These are phyloP conservation scores for Neuroterus valhalla DNA, from an alignment of 1,140 invertebrate genomes.

Conservation along the genomic window DNA sequence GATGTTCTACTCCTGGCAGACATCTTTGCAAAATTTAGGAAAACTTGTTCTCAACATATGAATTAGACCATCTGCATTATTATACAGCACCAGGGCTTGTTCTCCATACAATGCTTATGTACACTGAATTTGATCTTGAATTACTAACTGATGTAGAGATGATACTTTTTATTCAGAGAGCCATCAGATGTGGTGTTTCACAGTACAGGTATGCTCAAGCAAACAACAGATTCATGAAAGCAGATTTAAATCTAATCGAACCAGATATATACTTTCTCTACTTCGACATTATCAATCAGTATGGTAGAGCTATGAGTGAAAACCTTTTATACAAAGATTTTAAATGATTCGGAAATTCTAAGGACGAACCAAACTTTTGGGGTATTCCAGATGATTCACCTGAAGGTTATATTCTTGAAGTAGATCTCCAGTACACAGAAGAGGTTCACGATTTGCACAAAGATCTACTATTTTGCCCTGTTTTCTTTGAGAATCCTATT, in stretches of 20 bases:
- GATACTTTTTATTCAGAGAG: constrained; percentile 66
- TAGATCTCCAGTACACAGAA: constrained; percentile 51
- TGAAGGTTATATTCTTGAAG: constrained; percentile 75
- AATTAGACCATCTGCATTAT: constrained; percentile 64
- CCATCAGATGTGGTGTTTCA: constrained; percentile 66
- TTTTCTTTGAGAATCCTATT: constrained; percentile 51
- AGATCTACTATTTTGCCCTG: constrained; percentile 73
- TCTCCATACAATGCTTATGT: constrained; percentile 68
- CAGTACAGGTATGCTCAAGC: constrained; percentile 68
- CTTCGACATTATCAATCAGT: constrained; percentile 77
- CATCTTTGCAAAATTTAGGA: constrained; percentile 74
- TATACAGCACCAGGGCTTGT: constrained; percentile 66
- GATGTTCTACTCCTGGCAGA: constrained; percentile 53
- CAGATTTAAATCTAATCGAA: constrained; percentile 66
- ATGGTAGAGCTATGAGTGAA: constrained; percentile 74
- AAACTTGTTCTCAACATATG: constrained; percentile 51
- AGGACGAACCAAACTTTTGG: constrained; percentile 42
- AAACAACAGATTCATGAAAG: constrained; percentile 70
- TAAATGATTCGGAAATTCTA: constrained; percentile 64
- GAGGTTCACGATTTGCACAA: constrained; percentile 74
- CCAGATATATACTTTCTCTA: constrained; percentile 68
- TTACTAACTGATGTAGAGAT: constrained; percentile 72
- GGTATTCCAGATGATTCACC: constrained; percentile 57
- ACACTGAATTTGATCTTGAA: constrained; percentile 69
- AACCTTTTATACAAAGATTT: constrained; percentile 71